Conservation (phyloP, 2,113 vertebrate species). For the Panurus biarmicus region DNA sequence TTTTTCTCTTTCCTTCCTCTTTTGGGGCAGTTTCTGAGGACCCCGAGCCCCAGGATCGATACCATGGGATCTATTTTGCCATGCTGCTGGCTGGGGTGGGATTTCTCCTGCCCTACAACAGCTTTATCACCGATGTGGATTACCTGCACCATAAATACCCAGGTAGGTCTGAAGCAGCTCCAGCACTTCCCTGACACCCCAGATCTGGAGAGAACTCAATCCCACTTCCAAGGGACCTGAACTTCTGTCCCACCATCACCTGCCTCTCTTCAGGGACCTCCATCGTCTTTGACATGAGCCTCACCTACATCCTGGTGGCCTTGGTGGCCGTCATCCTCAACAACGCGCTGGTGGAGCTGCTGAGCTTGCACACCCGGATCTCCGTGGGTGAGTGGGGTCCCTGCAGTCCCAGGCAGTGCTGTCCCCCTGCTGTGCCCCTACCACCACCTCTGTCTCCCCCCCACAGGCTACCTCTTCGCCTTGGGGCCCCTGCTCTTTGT, state of each 20-base stretch:
- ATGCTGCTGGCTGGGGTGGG: slow-evolving; percentile 96
- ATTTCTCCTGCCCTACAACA: slow-evolving; percentile 97
- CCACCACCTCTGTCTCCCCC: background rate
- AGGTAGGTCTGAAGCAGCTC: slow-evolving; percentile 67
- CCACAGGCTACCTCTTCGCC: slow-evolving; percentile 87
- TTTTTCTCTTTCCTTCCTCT: background rate
- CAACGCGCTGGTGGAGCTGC: slow-evolving; percentile 89
- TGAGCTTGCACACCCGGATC: slow-evolving; percentile 91
- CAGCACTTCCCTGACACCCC: background rate
- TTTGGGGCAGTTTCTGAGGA: slow-evolving; percentile 74
- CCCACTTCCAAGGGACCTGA: background rate
- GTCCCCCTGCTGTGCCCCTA: accelerated
- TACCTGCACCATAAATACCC: slow-evolving; percentile 94
- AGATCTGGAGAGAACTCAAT: background rate
- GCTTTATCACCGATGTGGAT: slow-evolving; percentile 96
- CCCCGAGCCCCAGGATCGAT: slow-evolving; percentile 85
- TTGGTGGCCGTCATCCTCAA: slow-evolving; percentile 90
- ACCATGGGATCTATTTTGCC: slow-evolving; percentile 96
- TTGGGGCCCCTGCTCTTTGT: slow-evolving; percentile 91
- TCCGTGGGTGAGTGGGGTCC: slow-evolving; percentile 78
- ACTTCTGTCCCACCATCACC: background rate
- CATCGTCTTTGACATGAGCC: slow-evolving; percentile 96
- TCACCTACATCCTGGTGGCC: slow-evolving; percentile 94
- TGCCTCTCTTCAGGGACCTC: slow-evolving; percentile 78
- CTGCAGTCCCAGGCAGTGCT: background rate